Evolutionary conservation across 2,888 invertebrate species (phyloP).

Genomic region (Phytoseiulus persimilis): DNA sequence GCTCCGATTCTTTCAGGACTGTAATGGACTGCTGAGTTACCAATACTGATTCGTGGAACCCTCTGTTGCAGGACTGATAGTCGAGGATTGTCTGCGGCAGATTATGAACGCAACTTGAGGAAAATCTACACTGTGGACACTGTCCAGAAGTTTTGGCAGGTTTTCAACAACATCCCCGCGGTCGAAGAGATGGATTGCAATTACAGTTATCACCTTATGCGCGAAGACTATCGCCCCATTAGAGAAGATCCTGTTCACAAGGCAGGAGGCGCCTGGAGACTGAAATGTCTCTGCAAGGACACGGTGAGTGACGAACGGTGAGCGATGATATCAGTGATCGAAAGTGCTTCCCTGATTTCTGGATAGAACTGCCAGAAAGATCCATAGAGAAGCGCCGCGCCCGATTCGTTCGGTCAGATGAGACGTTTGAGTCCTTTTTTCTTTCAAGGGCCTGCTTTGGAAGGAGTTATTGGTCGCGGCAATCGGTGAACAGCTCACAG

Average conservation of each 20-base stretch:
- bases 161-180: conserved; percentile 16
- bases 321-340: no score
- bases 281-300: neutral
- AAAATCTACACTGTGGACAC: conserved; percentile 30
- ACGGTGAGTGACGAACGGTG: neutral
- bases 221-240: conserved; percentile 8
- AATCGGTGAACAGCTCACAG: conserved; percentile 20
- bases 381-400: no score
- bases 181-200: neutral
- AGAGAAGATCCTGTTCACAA: neutral
- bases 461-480: conserved; percentile 12
- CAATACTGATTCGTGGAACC: neutral
- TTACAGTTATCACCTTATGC: conserved; percentile 18
- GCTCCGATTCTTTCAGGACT: no score
- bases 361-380: no score
- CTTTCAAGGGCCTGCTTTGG: neutral
- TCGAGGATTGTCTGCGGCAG: conserved; percentile 13
- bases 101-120: conserved; percentile 13
- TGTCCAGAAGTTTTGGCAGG: conserved; percentile 27
- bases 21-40: no score
- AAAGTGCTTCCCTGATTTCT: no score
- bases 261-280: conserved; percentile 19
- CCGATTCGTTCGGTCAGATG: no score
- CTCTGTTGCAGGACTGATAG: neutral
- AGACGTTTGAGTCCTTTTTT: no score